Evolutionary conservation across 92 coral and sea anemone genomes (phyloP).

Genomic region (Epizoanthus ramosus): DNA sequence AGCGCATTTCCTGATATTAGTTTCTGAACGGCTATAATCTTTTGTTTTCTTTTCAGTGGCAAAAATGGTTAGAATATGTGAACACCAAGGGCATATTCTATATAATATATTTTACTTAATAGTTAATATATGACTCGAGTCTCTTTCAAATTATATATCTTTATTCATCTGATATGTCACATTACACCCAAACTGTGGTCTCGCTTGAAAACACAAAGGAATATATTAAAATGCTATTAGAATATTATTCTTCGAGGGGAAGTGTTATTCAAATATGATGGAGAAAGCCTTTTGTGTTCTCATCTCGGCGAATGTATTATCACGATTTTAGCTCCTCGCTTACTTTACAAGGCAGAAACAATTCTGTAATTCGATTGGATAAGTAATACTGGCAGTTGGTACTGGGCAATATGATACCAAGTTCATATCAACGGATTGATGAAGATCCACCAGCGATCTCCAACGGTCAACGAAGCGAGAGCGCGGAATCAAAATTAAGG

Average conservation of each 20-base stretch:
- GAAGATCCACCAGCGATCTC: slow-evolving; percentile 62
- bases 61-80: too few species aligned
- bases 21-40: too few species aligned
- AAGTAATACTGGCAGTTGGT: neutral
- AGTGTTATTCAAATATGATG: slow-evolving; percentile 22
- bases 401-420: slow-evolving; percentile 65
- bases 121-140: too few species aligned
- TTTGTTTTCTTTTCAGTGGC: too few species aligned
- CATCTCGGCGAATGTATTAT: slow-evolving; percentile 5
- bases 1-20: too few species aligned
- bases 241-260: slow-evolving; percentile 23
- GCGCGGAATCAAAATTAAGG: slow-evolving; percentile 49
- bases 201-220: slow-evolving; percentile 37
- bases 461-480: slow-evolving; percentile 44
- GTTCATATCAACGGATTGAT: slow-evolving; percentile 74
- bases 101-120: too few species aligned
- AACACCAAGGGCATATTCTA: too few species aligned
- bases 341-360: neutral
- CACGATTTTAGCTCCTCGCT: neutral
- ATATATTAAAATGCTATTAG: slow-evolving; percentile 19
- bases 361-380: neutral
- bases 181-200: neutral
- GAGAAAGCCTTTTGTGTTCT: neutral
- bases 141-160: too few species aligned
- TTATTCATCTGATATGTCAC: neutral